Evolutionary conservation across 2,888 invertebrate species (phyloP).

Genomic region (Acrocyrtus sp.): DNA sequence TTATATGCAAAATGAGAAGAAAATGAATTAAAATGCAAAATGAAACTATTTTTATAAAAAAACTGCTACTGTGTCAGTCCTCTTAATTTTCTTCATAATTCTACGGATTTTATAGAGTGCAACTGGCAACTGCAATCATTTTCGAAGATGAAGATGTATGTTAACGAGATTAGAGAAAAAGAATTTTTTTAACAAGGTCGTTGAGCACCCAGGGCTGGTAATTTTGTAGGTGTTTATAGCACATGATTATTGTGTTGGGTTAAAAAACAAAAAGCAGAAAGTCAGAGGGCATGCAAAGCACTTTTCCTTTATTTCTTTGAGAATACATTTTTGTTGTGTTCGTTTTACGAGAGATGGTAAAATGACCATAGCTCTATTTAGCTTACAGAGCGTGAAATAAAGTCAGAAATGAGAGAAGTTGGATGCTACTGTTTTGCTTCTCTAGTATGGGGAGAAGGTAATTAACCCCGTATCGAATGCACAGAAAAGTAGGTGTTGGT

Average conservation of each 20-base stretch:
- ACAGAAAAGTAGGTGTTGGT: background rate
- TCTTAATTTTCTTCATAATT: too few relatives aligned
- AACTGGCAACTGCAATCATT: slow-evolving; percentile 7
- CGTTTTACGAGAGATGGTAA: background rate
- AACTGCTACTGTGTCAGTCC: background rate
- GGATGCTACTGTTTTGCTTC: background rate
- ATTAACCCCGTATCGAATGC: background rate
- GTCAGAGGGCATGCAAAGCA: background rate
- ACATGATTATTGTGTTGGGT: too few relatives aligned
- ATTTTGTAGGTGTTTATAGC: too few relatives aligned
- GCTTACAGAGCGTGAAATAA: slow-evolving; percentile 46
- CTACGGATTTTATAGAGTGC: too few relatives aligned
- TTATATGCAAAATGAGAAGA: slow-evolving; percentile 1
- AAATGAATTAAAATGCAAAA: background rate
- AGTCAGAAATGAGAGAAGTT: slow-evolving; percentile 6
- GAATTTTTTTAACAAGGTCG: background rate
- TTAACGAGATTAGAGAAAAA: background rate
- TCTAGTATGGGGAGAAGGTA: background rate
- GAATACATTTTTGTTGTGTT: background rate
- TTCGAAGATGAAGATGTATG: background rate
- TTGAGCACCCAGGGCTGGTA: too few relatives aligned
- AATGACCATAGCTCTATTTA: slow-evolving; percentile 11
- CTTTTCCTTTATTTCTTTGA: slow-evolving; percentile 5
- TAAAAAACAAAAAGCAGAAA: background rate
- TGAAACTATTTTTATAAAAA: background rate